Evolutionary conservation across 2,888 invertebrate species (phyloP).

Genomic region (Drosophila mettleri): DNA sequence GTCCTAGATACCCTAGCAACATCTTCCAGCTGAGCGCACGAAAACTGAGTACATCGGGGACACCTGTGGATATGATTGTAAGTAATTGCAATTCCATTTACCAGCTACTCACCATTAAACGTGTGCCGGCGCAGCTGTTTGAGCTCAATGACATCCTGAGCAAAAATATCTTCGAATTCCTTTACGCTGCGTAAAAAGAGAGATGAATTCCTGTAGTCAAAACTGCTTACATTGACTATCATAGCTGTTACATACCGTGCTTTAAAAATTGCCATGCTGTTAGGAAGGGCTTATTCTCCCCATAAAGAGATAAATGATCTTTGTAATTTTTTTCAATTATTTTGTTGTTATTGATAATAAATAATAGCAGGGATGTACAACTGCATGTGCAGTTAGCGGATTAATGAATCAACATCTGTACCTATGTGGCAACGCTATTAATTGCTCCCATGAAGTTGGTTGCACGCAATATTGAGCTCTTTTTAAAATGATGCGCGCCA

Average conservation of each 20-base stretch:
- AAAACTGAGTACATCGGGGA: slow-evolving; percentile 94
- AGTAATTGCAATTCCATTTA: background rate
- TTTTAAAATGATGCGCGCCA: no score
- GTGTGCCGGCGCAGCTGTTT: slow-evolving; percentile 89
- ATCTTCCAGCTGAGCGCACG: slow-evolving; percentile 95
- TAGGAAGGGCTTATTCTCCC: slow-evolving; percentile 8
- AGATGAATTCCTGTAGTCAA: slow-evolving; percentile 69
- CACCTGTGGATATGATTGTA: slow-evolving; percentile 87
- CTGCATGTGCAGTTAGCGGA: slow-evolving; percentile 50
- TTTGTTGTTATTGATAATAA: slow-evolving; percentile 41
- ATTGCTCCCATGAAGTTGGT: slow-evolving; percentile 27
- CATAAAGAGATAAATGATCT: slow-evolving; percentile 36
- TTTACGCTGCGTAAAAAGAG: slow-evolving; percentile 87
- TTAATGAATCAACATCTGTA: slow-evolving; percentile 14
- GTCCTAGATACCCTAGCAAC: slow-evolving; percentile 93
- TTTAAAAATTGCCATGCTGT: slow-evolving; percentile 83
- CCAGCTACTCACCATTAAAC: slow-evolving; percentile 89
- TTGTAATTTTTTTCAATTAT: slow-evolving; percentile 28
- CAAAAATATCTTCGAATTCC: slow-evolving; percentile 91
- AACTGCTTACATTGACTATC: slow-evolving; percentile 12
- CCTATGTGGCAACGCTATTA: slow-evolving; percentile 33
- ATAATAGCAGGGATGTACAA: slow-evolving; percentile 31
- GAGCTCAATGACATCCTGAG: slow-evolving; percentile 90
- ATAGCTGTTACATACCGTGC: slow-evolving; percentile 78
- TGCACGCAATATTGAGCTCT: no score